Evolutionary conservation across 2,888 invertebrate species (phyloP), one percentile per base, ranked within the genome.

Genomic region (Caenorhabditis auriculariae): DNA sequence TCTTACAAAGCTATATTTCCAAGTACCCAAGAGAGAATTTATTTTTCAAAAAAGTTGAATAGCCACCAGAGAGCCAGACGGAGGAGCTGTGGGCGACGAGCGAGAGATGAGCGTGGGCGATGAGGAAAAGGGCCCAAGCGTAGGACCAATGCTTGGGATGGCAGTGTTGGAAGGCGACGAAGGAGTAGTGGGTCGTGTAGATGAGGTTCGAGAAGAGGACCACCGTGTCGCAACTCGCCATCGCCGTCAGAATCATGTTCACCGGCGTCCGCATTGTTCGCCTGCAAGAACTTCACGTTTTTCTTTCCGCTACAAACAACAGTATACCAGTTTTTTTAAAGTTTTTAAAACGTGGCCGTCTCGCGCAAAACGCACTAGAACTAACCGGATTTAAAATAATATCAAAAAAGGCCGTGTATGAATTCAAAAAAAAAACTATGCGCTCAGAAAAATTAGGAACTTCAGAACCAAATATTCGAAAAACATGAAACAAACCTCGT

Each of bases 181-280:
- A 80, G 5, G 74, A 76, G 58, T 73, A 80, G 55, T 80, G 80
- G 2, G 80, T 80, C 1, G 80, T 80, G 65, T 76, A 80, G 54
- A 80, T 67, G 24, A 80, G 64, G 58, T 80, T 80, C 9, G 78
- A 78, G 48, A 77, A 78, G 2, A 80, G 59, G 2, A 80, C 80
- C 9, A 81, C 74, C 0, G 78, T 77, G 52, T 81, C 81, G 53
- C 81, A 81, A 37, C 74, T 74, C 17, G 78, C 80, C 78, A 80
- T 80, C 29, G 78, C 80, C 2, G 75, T 74, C 27, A 80, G 68
- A 6, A 80, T 80, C 74, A 75, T 74, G 51, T 81, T 80, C 9
- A 80, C 78, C 5, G 80, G 80, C 21, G 75, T 78, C n/a, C 80
- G 69, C 80, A 80, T 80, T 32, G 72, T 62, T 41, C 74, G 54